Percentiles rank a stretch among this genome's conserved stretches.
Evolutionary conservation across 2,113 vertebrate genomes (phyloP).

Genomic region (Hassar affinis): DNA sequence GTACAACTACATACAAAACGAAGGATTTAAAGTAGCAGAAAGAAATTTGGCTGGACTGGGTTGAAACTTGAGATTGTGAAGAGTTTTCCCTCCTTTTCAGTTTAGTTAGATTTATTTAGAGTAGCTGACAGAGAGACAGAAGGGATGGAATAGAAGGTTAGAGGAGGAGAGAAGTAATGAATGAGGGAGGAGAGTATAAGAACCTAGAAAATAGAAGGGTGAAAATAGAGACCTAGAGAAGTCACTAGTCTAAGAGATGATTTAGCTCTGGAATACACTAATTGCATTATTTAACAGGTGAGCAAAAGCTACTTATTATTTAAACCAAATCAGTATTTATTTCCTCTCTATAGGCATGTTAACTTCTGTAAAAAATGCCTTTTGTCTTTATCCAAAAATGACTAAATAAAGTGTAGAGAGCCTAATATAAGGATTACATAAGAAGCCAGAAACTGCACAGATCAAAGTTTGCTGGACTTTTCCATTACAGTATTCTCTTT

Average conservation of each 20-base stretch:
- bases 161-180: conserved; percentile 40
- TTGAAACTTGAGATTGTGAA: neutral
- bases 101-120: neutral
- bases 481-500: neutral
- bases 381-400: neutral
- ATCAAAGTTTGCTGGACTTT: neutral
- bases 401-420: neutral
- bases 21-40: neutral
- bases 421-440: neutral
- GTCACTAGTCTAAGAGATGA: neutral
- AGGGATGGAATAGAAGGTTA: conserved; percentile 6
- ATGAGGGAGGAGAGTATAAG: conserved; percentile 19
- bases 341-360: neutral
- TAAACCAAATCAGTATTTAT: neutral
- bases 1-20: neutral
- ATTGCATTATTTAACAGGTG: conserved; percentile 16
- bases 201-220: neutral
- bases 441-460: neutral
- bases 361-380: neutral
- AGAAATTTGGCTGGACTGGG: neutral
- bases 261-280: neutral
- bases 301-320: conserved; percentile 9
- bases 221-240: conserved; percentile 1
- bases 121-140: neutral
- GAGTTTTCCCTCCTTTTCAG: neutral